Evolutionary conservation across 2,888 invertebrate species (phyloP), one percentile per base, ranked within the genome.

Genomic region (Lottia scabra): DNA sequence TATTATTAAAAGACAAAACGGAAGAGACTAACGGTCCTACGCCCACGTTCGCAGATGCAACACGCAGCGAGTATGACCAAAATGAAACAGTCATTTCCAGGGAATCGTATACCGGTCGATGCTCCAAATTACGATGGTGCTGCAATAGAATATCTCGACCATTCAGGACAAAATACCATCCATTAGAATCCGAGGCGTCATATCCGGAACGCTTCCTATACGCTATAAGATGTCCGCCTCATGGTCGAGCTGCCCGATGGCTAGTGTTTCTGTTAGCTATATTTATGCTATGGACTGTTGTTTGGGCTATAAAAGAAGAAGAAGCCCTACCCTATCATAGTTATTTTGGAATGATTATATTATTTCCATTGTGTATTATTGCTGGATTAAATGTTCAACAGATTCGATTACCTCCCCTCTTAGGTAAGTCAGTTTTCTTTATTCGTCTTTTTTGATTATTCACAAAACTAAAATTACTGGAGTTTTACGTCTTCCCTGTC

Each of bases 231-330:
- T 88, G 88, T 72, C 88, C 88, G 15, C 88, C 88, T 12, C 87
- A 87, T 77, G 85, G 87, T 0, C 80, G 79, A 26, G 68, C 87
- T n/a, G 87, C 84, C 13, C 92, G 95, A 43, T 79, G 81, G 44
- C 43, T 87, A 3, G 80, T 85, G 66, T 75, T 84, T 26, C 48
- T 83, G 0, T 44, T 86, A 8, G 74, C 81, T 70, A 78, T 81
- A 43, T 75, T 71, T 6, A 68, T 83, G 27, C 74, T 79, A 13
- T 86, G 83, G 83, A 82, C 79, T 10, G 79, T 83, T 13, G 67
- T 86, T 15, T 78, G 83, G 67, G 78, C 84, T 0, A 10, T 87
- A 6, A 83, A 83, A 0, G 84, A 82, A 8, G 71, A 75, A 6
- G 78, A 80, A 16, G 87, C 87, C 0, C 71, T 86, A 15, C 88